Percentiles rank a stretch among this genome's conserved stretches.
Evolutionary conservation across 2,888 invertebrate species (phyloP).

Genomic region (Scaptodrosophila latifasciaeformis): DNA sequence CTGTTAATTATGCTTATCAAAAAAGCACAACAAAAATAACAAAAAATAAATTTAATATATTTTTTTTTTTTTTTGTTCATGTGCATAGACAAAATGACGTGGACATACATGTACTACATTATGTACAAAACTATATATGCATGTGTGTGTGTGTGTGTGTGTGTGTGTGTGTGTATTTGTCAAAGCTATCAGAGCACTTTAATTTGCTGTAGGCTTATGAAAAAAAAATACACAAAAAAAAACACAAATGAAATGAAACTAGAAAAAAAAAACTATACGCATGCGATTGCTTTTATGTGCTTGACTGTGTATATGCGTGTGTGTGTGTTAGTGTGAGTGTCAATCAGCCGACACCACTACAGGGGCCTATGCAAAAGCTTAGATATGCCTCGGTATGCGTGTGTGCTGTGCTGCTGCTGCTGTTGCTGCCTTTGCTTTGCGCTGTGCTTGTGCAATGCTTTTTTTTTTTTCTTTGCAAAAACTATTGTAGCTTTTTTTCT

Average conservation of each 20-base stretch:
- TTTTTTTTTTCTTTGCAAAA: conserved; percentile 22
- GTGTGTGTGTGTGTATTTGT: conserved; percentile 1
- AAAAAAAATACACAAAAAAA: not conserved
- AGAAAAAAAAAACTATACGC: not conserved
- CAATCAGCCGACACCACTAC: conserved; percentile 9
- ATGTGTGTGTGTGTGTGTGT: conserved; percentile 11
- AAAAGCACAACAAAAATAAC: conserved; percentile 8
- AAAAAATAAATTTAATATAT: conserved; percentile 27
- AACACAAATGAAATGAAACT: conserved; percentile 6
- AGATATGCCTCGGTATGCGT: conserved; percentile 4
- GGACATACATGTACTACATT: not conserved
- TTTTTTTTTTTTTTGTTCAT: no score
- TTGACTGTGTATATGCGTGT: conserved; percentile 28
- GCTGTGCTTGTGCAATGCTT: conserved; percentile 44
- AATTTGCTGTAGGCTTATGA: conserved; percentile 20
- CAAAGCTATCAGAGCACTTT: conserved; percentile 16
- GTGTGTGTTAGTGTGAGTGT: conserved; percentile 21
- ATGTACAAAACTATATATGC: not conserved
- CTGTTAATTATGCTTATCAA: conserved; percentile 57
- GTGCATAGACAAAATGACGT: no score
- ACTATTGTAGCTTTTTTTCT: conserved; percentile 15
- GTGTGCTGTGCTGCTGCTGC: conserved; percentile 26
- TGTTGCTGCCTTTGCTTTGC: conserved; percentile 31
- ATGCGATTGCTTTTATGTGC: conserved; percentile 12
- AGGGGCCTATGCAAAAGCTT: conserved; percentile 2